These are phyloP conservation scores for Stomatorhinus walkeri DNA, from an alignment of 2,797 vertebrate genomes.

Conservation along the genomic window DNA sequence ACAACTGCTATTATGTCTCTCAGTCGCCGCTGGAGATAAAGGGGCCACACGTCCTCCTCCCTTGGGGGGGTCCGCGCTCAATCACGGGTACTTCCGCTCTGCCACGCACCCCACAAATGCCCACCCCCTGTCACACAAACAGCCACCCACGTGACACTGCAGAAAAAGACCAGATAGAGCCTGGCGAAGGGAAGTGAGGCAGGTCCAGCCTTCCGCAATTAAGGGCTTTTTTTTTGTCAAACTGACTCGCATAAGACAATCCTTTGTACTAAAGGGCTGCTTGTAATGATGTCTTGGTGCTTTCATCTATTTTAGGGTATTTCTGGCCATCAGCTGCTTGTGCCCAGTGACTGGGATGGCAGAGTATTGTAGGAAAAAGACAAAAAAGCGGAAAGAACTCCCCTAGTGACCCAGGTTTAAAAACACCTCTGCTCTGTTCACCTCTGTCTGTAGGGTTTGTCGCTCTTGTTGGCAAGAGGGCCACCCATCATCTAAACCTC, in stretches of 20 bases:
- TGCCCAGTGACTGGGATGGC: neutral
- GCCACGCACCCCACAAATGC: neutral
- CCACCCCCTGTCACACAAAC: neutral
- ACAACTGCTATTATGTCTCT: neutral
- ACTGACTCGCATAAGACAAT: neutral
- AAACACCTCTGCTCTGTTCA: neutral
- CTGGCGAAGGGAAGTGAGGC: neutral
- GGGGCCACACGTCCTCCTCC: neutral
- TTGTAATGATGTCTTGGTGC: neutral
- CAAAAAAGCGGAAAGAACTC: neutral
- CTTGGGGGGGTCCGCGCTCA: slow-evolving; percentile 2
- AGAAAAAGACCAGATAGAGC: neutral
- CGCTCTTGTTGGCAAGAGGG: neutral
- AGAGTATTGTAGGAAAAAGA: neutral
- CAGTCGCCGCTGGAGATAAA: neutral
- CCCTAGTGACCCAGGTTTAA: neutral
- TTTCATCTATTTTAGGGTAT: neutral
- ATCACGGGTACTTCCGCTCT: neutral
- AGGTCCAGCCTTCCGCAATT: neutral
- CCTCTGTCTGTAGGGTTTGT: neutral
- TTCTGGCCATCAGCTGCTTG: neutral
- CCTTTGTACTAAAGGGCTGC: neutral
- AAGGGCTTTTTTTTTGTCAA: slow-evolving; percentile 4
- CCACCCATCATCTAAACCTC: neutral
- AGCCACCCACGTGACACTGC: neutral